A percentile compares a stretch with the other conserved stretches of the same genome.
These are phyloP conservation scores for Rhodophaea formosa DNA, from an alignment of 2,888 invertebrate genomes.

Conservation along the genomic window DNA sequence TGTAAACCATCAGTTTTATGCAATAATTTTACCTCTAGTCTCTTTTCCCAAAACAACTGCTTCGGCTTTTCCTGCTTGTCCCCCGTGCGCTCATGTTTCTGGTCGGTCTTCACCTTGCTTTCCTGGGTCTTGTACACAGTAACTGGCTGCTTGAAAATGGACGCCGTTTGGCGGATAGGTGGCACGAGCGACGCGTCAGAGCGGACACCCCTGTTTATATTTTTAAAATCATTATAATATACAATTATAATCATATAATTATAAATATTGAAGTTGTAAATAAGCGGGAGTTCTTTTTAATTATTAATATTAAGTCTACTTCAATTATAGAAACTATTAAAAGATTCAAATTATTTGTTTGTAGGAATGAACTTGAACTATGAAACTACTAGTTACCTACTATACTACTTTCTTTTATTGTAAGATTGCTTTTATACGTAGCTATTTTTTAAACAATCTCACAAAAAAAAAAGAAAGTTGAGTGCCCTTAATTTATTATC, in stretches of 20 bases:
- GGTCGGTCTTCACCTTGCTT: slow-evolving; percentile 92
- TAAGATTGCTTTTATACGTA: too few species aligned
- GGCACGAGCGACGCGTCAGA: slow-evolving; percentile 95
- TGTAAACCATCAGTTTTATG: background rate
- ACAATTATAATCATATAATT: background rate
- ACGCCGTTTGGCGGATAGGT: slow-evolving; percentile 98
- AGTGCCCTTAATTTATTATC: too few species aligned
- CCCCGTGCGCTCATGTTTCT: slow-evolving; percentile 83
- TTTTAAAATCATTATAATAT: slow-evolving; percentile 8
- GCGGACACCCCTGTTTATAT: slow-evolving; percentile 84
- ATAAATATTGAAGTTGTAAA: background rate
- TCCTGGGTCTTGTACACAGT: slow-evolving; percentile 96
- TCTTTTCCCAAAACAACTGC: slow-evolving; percentile 92
- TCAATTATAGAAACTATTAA: too few species aligned
- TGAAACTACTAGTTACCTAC: too few species aligned
- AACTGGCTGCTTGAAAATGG: slow-evolving; percentile 99
- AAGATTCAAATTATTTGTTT: too few species aligned
- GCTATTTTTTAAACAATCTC: too few species aligned
- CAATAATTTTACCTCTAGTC: slow-evolving; percentile 75
- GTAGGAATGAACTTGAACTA: too few species aligned
- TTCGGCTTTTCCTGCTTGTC: slow-evolving; percentile 96
- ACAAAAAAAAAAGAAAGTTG: too few species aligned
- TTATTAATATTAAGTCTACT: background rate
- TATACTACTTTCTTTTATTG: too few species aligned
- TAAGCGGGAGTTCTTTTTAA: background rate